Percentiles rank a stretch among this genome's conserved stretches.
These are phyloP conservation scores for Podotricha telesiphe DNA, from an alignment of 2,888 invertebrate species.

Conservation along the genomic window DNA sequence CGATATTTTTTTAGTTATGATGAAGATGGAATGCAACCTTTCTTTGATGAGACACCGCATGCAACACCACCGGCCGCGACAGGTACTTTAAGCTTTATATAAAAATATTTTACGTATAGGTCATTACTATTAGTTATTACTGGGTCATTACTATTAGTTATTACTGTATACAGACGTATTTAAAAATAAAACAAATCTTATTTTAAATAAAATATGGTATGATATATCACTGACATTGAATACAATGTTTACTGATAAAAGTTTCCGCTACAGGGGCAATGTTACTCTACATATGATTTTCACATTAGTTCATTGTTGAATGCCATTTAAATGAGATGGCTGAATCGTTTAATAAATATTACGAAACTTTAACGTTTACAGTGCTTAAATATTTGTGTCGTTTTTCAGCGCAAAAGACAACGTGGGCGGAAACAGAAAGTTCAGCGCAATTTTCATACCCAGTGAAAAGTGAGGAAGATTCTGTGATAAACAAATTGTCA, in stretches of 20 bases:
- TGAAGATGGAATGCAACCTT: constrained; percentile 80
- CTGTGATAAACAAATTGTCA: constrained; percentile 65
- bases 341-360: constrained; percentile 56
- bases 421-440: constrained; percentile 73
- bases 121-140: no score
- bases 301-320: constrained; percentile 53
- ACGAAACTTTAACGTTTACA: constrained; percentile 56
- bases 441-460: constrained; percentile 69
- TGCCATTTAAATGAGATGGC: constrained; percentile 56
- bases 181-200: constrained; percentile 15
- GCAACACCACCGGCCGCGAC: constrained; percentile 76
- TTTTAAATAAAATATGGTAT: constrained; percentile 10
- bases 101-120: no score
- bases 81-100: constrained; percentile 55
- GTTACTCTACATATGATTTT: constrained; percentile 36
- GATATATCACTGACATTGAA: constrained; percentile 44
- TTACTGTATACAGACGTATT: neutral
- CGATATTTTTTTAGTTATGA: constrained; percentile 64
- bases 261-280: constrained; percentile 57
- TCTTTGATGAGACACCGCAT: constrained; percentile 79
- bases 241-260: constrained; percentile 59
- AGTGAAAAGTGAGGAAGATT: constrained; percentile 64
- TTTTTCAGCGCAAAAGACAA: constrained; percentile 77
- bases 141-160: no score
- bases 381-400: constrained; percentile 62